Evolutionary conservation across 2,888 invertebrate species (phyloP).

Genomic region (Lithophane socia): DNA sequence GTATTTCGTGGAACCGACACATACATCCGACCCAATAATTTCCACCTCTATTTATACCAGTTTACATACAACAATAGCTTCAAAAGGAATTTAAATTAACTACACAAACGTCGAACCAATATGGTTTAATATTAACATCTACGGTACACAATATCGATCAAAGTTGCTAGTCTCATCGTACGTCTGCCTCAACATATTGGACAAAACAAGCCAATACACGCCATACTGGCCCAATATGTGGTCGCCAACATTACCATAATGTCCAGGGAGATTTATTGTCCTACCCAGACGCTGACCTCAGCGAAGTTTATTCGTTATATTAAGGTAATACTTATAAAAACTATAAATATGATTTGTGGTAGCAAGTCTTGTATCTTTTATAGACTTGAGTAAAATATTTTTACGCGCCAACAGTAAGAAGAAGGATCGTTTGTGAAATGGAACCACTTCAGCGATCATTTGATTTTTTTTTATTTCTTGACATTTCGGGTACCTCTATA

Average conservation of each 20-base stretch:
- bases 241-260: conserved; percentile 65
- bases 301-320: conserved; percentile 47
- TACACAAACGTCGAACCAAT: conserved; percentile 31
- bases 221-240: conserved; percentile 62
- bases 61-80: conserved; percentile 30
- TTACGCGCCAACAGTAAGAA: conserved; percentile 21
- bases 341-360: conserved; percentile 63
- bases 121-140: conserved; percentile 43
- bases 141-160: conserved; percentile 36
- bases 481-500: conserved; percentile 2
- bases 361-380: conserved; percentile 55
- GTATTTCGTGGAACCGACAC: conserved; percentile 8
- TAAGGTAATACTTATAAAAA: conserved; percentile 64
- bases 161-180: conserved; percentile 19
- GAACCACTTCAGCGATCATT: conserved; percentile 19
- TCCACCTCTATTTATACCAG: conserved; percentile 3
- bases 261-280: conserved; percentile 62
- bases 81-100: conserved; percentile 59
- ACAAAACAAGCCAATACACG: conserved; percentile 45
- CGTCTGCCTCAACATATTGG: conserved; percentile 43
- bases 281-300: conserved; percentile 61
- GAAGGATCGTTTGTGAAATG: conserved; percentile 35
- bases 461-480: conserved; percentile 29
- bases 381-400: conserved; percentile 46
- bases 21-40: conserved; percentile 10